Conservation (phyloP, 1,140 invertebrate genomes). For the Periplaneta americana region DNA sequence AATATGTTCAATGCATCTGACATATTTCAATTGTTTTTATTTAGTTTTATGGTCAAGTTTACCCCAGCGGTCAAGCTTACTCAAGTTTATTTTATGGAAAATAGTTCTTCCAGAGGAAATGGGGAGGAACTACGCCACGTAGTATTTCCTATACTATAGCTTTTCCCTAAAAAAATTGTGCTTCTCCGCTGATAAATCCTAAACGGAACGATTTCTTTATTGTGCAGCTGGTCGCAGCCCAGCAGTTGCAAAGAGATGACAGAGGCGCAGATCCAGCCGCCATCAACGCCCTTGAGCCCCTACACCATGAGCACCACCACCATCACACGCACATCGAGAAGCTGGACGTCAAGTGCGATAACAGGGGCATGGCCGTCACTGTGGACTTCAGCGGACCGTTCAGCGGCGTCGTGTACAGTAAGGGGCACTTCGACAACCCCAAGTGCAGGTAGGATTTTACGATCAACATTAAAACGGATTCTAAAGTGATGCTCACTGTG, state of each 20-base stretch:
- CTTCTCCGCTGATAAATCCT: too few relatives aligned
- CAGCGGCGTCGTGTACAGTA: slow-evolving; percentile 68
- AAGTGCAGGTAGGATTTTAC: slow-evolving; percentile 53
- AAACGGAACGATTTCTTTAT: background rate
- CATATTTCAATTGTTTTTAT: too few relatives aligned
- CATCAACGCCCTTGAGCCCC: slow-evolving; percentile 1
- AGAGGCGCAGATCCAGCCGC: background rate
- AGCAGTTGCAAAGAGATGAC: background rate
- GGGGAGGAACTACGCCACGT: too few relatives aligned
- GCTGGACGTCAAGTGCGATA: slow-evolving; percentile 59
- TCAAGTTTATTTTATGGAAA: too few relatives aligned
- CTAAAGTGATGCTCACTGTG: too few relatives aligned
- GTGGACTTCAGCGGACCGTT: slow-evolving; percentile 58
- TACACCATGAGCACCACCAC: slow-evolving; percentile 14
- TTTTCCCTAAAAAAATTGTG: too few relatives aligned
- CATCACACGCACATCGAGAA: slow-evolving; percentile 40
- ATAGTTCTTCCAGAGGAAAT: too few relatives aligned
- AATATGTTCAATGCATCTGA: too few relatives aligned
- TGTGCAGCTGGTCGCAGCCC: slow-evolving; percentile 12
- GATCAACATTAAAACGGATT: too few relatives aligned
- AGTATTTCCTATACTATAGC: too few relatives aligned
- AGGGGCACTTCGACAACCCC: slow-evolving; percentile 57
- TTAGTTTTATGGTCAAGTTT: too few relatives aligned
- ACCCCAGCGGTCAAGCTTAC: too few relatives aligned
- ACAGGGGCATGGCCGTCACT: slow-evolving; percentile 50